These are phyloP conservation scores for Stichopus horrens DNA, from an alignment of 53 echinoderm and acorn worm species.

Conservation along the genomic window DNA sequence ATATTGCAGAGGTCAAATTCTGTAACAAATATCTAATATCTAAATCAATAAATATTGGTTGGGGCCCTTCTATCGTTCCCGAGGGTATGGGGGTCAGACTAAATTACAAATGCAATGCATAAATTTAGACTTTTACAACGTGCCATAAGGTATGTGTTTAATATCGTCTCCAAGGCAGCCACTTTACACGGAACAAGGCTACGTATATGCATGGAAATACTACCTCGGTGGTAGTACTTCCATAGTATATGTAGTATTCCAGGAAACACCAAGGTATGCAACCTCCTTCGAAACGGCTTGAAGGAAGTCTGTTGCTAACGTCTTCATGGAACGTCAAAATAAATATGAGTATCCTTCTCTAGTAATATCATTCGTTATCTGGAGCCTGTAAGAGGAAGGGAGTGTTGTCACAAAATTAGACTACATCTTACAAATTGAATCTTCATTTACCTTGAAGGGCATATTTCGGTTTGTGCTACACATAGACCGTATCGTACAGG, in stretches of 20 bases:
- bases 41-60: neutral
- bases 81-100: neutral
- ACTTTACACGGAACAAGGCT: neutral
- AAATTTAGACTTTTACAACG: too few relatives aligned
- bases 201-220: too few relatives aligned
- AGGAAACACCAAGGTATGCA: neutral
- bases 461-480: too few relatives aligned
- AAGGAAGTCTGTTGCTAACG: neutral
- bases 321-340: neutral
- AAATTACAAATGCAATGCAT: too few relatives aligned
- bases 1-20: neutral
- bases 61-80: neutral
- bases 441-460: too few relatives aligned
- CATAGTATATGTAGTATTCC: neutral
- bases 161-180: neutral
- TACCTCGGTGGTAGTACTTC: too few relatives aligned
- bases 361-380: neutral
- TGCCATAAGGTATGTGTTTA: too few relatives aligned
- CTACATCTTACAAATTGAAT: too few relatives aligned
- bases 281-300: neutral
- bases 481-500: too few relatives aligned
- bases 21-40: neutral
- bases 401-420: too few relatives aligned
- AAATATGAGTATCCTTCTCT: neutral
- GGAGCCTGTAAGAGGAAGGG: neutral